These are phyloP conservation scores for Augochlorella aurata DNA, from an alignment of 2,888 invertebrate genomes.

Conservation along the genomic window DNA sequence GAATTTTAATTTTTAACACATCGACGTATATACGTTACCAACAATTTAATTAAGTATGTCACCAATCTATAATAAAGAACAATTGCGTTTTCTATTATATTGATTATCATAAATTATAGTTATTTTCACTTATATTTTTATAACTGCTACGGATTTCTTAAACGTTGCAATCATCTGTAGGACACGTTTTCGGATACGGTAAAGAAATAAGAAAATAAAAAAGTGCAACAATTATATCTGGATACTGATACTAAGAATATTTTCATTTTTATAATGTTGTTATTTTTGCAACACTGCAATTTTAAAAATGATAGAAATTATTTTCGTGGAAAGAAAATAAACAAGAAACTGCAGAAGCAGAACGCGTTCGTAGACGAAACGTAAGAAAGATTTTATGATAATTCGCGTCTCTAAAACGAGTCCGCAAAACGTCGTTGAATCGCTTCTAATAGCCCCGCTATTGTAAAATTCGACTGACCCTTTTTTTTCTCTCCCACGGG, in stretches of 20 bases:
- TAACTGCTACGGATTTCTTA: no score
- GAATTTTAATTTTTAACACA: neutral
- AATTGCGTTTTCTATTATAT: no score
- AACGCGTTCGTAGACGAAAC: neutral
- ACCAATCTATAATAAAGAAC: no score
- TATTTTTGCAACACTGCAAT: neutral
- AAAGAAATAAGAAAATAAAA: neutral
- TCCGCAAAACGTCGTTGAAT: conserved; percentile 40
- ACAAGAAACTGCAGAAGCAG: neutral
- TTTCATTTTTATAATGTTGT: neutral
- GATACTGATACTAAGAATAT: neutral
- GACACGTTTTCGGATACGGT: no score
- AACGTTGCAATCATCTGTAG: no score
- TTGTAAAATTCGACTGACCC: conserved; percentile 53
- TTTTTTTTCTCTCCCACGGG: conserved; percentile 48
- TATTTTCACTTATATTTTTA: neutral
- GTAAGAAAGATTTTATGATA: neutral
- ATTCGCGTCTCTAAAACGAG: conserved; percentile 11
- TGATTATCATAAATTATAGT: neutral
- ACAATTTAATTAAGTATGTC: neutral
- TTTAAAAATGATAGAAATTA: neutral
- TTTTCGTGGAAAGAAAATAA: neutral
- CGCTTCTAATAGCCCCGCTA: conserved; percentile 58
- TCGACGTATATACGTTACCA: neutral
- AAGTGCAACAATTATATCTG: neutral